phyloP scores from a whole-genome alignment of 2,797 vertebrate genomes.

The Pelodytes ibericus region DNA sequence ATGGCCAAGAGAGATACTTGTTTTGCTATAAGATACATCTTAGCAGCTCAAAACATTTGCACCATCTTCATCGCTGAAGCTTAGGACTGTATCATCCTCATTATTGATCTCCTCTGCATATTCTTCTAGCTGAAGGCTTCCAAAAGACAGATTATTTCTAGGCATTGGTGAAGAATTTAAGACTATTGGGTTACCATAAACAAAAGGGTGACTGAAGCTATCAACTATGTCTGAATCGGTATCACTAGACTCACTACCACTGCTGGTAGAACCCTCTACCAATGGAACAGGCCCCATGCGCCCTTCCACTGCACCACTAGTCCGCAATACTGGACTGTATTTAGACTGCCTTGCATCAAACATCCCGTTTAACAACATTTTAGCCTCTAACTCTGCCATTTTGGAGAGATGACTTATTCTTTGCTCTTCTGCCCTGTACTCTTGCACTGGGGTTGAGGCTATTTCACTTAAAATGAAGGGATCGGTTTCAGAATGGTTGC shows the following conservation, averaged over 20 bases:
- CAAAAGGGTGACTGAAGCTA: slow-evolving; percentile 70
- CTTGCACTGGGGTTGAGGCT: slow-evolving; percentile 61
- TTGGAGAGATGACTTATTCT: slow-evolving; percentile 66
- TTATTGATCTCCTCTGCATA: slow-evolving; percentile 66
- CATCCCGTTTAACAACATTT: slow-evolving; percentile 80
- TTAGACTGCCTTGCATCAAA: slow-evolving; percentile 67
- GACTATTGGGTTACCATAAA: slow-evolving; percentile 70
- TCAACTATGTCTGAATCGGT: slow-evolving; percentile 76
- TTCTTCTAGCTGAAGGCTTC: slow-evolving; percentile 82
- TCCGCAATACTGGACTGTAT: slow-evolving; percentile 65
- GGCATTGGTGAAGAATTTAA: slow-evolving; percentile 74
- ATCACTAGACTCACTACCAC: slow-evolving; percentile 90
- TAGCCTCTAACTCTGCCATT: slow-evolving; percentile 74
- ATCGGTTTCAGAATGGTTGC: slow-evolving; percentile 76
- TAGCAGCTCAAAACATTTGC: slow-evolving; percentile 80
- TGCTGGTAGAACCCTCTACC: slow-evolving; percentile 83
- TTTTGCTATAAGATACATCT: background rate
- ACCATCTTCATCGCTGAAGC: slow-evolving; percentile 80
- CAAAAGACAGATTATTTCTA: slow-evolving; percentile 79
- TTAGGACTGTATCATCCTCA: slow-evolving; percentile 75
- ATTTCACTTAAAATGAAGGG: slow-evolving; percentile 83
- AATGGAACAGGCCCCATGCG: slow-evolving; percentile 77
- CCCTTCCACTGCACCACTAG: slow-evolving; percentile 54
- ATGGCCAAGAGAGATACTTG: background rate
- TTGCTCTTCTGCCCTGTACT: slow-evolving; percentile 63